Conservation (phyloP, 1,140 invertebrate genomes). For the Drosophila leontia region DNA sequence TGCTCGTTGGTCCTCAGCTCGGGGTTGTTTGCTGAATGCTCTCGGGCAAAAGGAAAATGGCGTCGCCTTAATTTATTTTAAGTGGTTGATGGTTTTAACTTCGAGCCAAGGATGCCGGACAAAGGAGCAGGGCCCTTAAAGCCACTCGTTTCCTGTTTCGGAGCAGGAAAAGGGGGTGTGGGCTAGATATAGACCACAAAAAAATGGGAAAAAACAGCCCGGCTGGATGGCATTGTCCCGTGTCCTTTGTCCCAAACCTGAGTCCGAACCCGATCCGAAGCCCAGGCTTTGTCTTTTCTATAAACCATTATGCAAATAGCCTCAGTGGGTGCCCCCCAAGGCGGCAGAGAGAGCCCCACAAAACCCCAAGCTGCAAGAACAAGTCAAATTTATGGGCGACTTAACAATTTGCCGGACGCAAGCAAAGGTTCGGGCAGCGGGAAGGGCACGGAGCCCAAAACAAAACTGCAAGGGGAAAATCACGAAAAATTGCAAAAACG, state of each 20-base stretch:
- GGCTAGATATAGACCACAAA: conserved; percentile 43
- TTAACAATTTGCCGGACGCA: conserved; percentile 74
- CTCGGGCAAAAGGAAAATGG: conserved; percentile 76
- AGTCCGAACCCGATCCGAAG: conserved; percentile 15
- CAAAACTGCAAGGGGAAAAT: conserved; percentile 69
- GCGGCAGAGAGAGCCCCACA: conserved; percentile 20
- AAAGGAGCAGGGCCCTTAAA: conserved; percentile 61
- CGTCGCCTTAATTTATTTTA: conserved; percentile 84
- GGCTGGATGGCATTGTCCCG: conserved; percentile 46
- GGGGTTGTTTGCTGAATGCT: conserved; percentile 71
- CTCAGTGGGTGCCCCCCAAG: conserved; percentile 53
- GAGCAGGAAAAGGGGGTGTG: conserved; percentile 3
- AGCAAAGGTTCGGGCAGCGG: conserved; percentile 14
- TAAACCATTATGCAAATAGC: conserved; percentile 83
- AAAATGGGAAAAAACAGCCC: conserved; percentile 43
- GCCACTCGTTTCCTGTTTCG: conserved; percentile 52
- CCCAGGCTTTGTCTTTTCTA: conserved; percentile 75
- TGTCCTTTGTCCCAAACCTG: conserved; percentile 10
- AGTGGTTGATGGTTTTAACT: conserved; percentile 83
- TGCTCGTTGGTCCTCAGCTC: conserved; percentile 66
- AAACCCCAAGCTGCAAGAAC: conserved; percentile 49
- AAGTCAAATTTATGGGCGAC: conserved; percentile 84
- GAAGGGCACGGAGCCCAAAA: conserved; percentile 20
- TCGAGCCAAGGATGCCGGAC: conserved; percentile 51
- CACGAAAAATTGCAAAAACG: conserved; percentile 76